Conservation (phyloP, 2,888 invertebrate species). For the Tineola bisselliella region DNA sequence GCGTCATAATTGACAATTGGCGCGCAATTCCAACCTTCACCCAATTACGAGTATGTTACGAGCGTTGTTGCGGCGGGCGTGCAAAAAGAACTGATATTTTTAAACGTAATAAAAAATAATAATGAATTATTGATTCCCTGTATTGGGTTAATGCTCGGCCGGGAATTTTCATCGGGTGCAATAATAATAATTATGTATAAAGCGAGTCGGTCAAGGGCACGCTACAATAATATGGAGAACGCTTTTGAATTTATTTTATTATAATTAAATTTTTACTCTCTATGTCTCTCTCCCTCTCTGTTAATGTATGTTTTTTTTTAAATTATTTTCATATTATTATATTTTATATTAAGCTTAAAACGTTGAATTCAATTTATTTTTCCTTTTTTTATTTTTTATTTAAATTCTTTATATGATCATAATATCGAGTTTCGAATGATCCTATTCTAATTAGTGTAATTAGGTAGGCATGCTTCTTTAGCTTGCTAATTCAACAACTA, state of each 20-base stretch:
- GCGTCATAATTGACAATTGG: constrained; percentile 30
- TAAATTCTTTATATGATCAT: too few relatives aligned
- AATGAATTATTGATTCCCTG: constrained; percentile 46
- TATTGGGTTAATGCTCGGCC: constrained; percentile 28
- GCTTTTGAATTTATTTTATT: neutral
- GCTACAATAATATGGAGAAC: neutral
- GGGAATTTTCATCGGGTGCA: constrained; percentile 1
- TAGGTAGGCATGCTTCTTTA: too few relatives aligned
- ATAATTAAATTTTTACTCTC: neutral
- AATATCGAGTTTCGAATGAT: too few relatives aligned
- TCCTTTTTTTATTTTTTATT: too few relatives aligned
- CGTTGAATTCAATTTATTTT: too few relatives aligned
- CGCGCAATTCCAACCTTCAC: constrained; percentile 25
- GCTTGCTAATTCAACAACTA: too few relatives aligned
- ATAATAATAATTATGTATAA: constrained; percentile 19
- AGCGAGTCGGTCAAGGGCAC: constrained; percentile 40
- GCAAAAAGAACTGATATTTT: constrained; percentile 44
- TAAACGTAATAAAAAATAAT: constrained; percentile 47
- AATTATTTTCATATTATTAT: too few relatives aligned
- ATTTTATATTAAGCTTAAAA: too few relatives aligned
- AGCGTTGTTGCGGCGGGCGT: constrained; percentile 29
- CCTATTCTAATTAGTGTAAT: too few relatives aligned
- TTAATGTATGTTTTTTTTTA: neutral
- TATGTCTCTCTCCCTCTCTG: neutral
- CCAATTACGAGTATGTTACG: constrained; percentile 23